These are phyloP conservation scores for Perodicticus potto DNA, from an alignment of 2,797 vertebrate species.

Conservation along the genomic window DNA sequence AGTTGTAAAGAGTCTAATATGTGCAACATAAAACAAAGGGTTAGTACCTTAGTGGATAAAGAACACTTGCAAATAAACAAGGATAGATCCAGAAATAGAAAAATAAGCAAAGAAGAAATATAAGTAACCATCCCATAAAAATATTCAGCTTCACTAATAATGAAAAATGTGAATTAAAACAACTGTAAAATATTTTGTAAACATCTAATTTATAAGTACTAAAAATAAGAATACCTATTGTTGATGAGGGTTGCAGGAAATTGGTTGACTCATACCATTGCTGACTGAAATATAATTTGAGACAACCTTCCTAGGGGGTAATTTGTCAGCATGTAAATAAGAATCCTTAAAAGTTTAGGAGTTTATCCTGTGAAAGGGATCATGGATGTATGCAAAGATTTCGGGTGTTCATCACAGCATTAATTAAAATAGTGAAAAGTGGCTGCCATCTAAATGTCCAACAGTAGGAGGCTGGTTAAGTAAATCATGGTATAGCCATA, in stretches of 20 bases:
- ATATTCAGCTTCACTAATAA: slow-evolving; percentile 2
- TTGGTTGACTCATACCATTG: not conserved
- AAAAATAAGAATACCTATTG: not conserved
- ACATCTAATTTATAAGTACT: slow-evolving; percentile 50
- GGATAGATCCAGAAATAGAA: slow-evolving; percentile 13
- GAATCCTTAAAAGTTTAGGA: slow-evolving; percentile 36
- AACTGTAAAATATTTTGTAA: slow-evolving; percentile 40
- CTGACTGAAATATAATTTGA: slow-evolving; percentile 31
- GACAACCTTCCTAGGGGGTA: not conserved
- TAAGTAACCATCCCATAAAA: slow-evolving; percentile 34
- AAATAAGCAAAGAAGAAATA: not conserved
- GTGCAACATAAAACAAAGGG: not conserved
- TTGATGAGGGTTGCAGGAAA: not conserved
- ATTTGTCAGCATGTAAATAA: slow-evolving; percentile 32
- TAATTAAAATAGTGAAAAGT: slow-evolving; percentile 66
- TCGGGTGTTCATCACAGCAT: slow-evolving; percentile 26
- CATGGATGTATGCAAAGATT: not conserved
- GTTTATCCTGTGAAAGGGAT: slow-evolving; percentile 20
- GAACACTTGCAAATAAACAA: slow-evolving; percentile 24
- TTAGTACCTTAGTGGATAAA: slow-evolving; percentile 20
- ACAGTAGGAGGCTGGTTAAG: slow-evolving; percentile 13
- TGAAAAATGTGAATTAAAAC: slow-evolving; percentile 25
- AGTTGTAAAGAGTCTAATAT: slow-evolving; percentile 36
- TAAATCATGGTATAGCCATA: not conserved
- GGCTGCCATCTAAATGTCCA: slow-evolving; percentile 30